Base-by-base conservation (phyloP, 64 coral and sea anemone species). In the Hydrozoanthus tunicans region DNA sequence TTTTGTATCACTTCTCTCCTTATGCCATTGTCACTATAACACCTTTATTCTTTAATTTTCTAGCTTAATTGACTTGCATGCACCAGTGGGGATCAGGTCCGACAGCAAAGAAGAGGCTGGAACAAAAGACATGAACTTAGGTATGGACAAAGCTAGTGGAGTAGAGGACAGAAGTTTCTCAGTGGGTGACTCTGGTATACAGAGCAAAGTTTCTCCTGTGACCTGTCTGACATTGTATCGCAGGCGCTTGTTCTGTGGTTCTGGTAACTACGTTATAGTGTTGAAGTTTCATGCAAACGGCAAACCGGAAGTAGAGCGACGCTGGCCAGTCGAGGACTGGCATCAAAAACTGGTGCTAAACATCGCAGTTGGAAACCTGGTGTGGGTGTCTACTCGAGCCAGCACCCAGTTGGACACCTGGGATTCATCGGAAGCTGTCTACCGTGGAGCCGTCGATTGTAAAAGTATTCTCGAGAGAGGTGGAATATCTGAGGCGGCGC, bases 371-470 rank as follows among this genome's bases (percentile, higher is more conserved):
- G 92, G 90, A 5, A 64, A 62, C 0, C 82, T 81, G 9, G 86
- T 96, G 60, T 99, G 97, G 97, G 93, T 86, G 15, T 93, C 97
- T 3, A 99, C 94, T 9, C 91, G 91, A 15, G 90, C 89, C 11
- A 95, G 94, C 13, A 83, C 94, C 2, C 25, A 60, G 7, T 60
- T 99, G 26, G 89, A 99, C 59, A 90, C 78, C 73, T 99, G 97
- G 97, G 92, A 96, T 65, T 64, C 89, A 51, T 90, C 78, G 9
- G 89, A 99, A n/a, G 53, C 75, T 0, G 64, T 86, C 4, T 61
- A 93, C 3, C 83, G 66, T 85, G 92, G 97, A 26, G 67, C 92
- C 4, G 59, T 95, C 62, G 79, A 96, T 57, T 96, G 94, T 76
- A 70, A 85, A 75, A 23, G 59, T 6, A 94, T 92, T 51, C 73